Conservation (phyloP, 92 coral and sea anemone genomes). For the Desmophyllum pertusum region DNA sequence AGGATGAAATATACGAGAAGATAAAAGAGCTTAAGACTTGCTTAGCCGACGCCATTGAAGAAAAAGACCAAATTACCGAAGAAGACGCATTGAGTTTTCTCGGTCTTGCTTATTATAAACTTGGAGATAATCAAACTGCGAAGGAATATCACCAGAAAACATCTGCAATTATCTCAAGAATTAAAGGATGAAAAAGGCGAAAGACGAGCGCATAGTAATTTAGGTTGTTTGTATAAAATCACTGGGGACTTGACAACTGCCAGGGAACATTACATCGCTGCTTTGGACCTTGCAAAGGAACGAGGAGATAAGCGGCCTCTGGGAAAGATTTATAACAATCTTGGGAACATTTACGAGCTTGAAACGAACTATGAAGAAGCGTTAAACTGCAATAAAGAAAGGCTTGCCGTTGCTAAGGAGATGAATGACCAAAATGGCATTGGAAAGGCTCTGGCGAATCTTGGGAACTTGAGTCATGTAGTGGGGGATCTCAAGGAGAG, state of each 20-base stretch:
- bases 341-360: slow-evolving; percentile 75
- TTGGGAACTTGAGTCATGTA: slow-evolving; percentile 77
- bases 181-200: slow-evolving; percentile 79
- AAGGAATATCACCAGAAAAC: slow-evolving; percentile 84
- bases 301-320: slow-evolving; percentile 63
- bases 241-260: slow-evolving; percentile 72
- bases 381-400: slow-evolving; percentile 70
- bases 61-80: slow-evolving; percentile 78
- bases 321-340: slow-evolving; percentile 80
- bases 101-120: slow-evolving; percentile 88
- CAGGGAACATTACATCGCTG: slow-evolving; percentile 64
- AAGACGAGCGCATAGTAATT: slow-evolving; percentile 86
- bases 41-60: slow-evolving; percentile 73
- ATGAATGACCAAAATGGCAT: slow-evolving; percentile 74
- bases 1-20: slow-evolving; percentile 76
- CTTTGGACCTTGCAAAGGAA: slow-evolving; percentile 70
- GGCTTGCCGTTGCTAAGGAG: slow-evolving; percentile 75
- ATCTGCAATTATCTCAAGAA: slow-evolving; percentile 73
- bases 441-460: slow-evolving; percentile 85
- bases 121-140: slow-evolving; percentile 78
- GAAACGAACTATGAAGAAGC: slow-evolving; percentile 74
- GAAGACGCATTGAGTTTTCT: slow-evolving; percentile 79
- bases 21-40: slow-evolving; percentile 73
- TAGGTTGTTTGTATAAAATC: slow-evolving; percentile 85
- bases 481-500: slow-evolving; percentile 74